Conservation (phyloP, 2,888 invertebrate species). For the Plemyria rubiginata region DNA sequence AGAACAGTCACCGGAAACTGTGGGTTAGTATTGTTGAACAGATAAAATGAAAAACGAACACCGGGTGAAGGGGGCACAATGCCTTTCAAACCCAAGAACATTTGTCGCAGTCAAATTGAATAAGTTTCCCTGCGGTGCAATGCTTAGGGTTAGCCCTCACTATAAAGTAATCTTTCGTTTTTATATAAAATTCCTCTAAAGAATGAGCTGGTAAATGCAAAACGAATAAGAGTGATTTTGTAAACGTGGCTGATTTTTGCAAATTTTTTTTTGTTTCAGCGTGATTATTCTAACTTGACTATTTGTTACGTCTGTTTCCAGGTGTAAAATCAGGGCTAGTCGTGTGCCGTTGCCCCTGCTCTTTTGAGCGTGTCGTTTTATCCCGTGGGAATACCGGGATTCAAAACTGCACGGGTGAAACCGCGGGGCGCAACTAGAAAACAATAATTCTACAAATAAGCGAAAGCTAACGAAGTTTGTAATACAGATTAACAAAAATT, state of each 20-base stretch:
- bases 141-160: slow-evolving; percentile 48
- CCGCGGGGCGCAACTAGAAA: no score
- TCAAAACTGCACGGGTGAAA: no score
- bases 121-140: slow-evolving; percentile 74
- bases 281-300: slow-evolving; percentile 15
- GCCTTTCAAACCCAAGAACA: slow-evolving; percentile 73
- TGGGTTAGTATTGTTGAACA: slow-evolving; percentile 69
- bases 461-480: no score
- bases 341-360: no score
- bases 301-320: not conserved
- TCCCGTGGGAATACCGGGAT: no score
- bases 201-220: no score
- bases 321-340: not conserved
- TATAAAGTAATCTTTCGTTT: not conserved
- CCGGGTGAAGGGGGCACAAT: slow-evolving; percentile 65
- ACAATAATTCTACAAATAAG: no score
- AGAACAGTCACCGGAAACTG: slow-evolving; percentile 1
- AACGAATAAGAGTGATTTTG: not conserved
- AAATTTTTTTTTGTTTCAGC: slow-evolving; percentile 18
- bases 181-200: not conserved
- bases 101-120: slow-evolving; percentile 79
- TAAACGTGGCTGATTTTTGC: slow-evolving; percentile 6
- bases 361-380: no score
- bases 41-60: slow-evolving; percentile 69
- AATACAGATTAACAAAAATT: no score